Evolutionary conservation across 2,888 invertebrate genomes (phyloP).

Genomic region (Pycnomerus fuliginosus): DNA sequence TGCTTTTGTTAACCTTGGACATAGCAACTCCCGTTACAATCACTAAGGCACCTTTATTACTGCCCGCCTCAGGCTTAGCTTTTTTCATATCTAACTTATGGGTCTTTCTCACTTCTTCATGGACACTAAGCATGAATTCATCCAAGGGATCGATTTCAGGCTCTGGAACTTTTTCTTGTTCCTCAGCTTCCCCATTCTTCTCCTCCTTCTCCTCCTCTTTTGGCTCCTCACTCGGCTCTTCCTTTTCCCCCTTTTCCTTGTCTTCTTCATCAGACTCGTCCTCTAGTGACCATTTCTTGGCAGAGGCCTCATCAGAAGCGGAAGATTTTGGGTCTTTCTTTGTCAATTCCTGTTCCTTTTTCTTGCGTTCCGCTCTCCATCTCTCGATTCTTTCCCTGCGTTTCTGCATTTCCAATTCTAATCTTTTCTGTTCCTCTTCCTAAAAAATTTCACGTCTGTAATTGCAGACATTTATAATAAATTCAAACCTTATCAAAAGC

Average conservation of each 20-base stretch:
- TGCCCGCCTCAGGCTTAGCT: conserved; percentile 48
- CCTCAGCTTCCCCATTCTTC: conserved; percentile 56
- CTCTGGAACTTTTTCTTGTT: conserved; percentile 47
- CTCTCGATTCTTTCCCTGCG: conserved; percentile 92
- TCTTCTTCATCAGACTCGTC: conserved; percentile 94
- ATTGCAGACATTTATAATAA: too few relatives aligned
- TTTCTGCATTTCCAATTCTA: conserved; percentile 95
- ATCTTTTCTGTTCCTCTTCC: conserved; percentile 86
- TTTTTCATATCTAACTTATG: conserved; percentile 68
- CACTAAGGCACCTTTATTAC: conserved; percentile 64
- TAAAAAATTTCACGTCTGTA: conserved; percentile 41
- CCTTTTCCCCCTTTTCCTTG: conserved; percentile 51
- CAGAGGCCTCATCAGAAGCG: conserved; percentile 41
- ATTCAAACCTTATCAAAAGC: too few relatives aligned
- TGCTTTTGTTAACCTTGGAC: conserved; percentile 73
- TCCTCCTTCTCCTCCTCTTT: conserved; percentile 25
- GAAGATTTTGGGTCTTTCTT: conserved; percentile 59
- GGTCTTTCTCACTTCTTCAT: conserved; percentile 79
- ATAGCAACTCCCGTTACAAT: conserved; percentile 85
- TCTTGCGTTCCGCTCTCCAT: conserved; percentile 92
- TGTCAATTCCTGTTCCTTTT: conserved; percentile 79
- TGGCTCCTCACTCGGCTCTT: conserved; percentile 29
- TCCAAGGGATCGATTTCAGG: conserved; percentile 90
- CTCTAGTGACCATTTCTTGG: conserved; percentile 93
- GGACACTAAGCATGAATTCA: conserved; percentile 92